A percentile compares a stretch with the other conserved stretches of the same genome.
Evolutionary conservation across 1,140 invertebrate genomes (phyloP).

Genomic region (Aphaenogaster floridana): DNA sequence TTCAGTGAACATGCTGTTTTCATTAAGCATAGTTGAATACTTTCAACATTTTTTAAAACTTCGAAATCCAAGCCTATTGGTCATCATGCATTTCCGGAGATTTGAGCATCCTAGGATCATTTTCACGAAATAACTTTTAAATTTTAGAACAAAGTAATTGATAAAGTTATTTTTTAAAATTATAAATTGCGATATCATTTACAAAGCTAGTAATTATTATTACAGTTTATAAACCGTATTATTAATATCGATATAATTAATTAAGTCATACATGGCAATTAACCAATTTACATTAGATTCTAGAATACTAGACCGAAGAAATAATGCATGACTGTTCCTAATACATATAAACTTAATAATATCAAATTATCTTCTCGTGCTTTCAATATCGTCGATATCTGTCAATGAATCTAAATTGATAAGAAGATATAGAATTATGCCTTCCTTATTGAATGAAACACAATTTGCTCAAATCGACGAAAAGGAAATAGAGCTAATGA

Average conservation of each 20-base stretch:
- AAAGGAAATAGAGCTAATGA: background rate
- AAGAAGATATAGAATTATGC: background rate
- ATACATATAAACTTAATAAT: background rate
- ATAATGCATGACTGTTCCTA: background rate
- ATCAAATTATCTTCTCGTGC: background rate
- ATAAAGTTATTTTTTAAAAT: constrained; percentile 3
- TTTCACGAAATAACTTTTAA: constrained; percentile 27
- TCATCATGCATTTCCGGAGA: background rate
- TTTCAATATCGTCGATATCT: background rate
- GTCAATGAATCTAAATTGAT: background rate
- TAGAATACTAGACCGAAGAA: background rate
- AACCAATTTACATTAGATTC: background rate
- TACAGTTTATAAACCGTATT: background rate
- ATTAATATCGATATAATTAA: no score
- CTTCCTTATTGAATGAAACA: background rate
- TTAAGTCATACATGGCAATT: background rate
- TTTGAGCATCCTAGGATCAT: background rate
- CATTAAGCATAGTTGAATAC: background rate
- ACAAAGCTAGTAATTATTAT: background rate
- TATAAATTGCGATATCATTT: background rate
- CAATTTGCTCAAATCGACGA: background rate
- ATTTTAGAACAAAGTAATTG: background rate
- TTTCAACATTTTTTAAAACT: constrained; percentile 22
- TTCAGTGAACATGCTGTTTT: background rate
- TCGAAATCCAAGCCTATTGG: background rate